Conservation (phyloP, 2,113 vertebrate genomes). For the Prolemur simus region DNA sequence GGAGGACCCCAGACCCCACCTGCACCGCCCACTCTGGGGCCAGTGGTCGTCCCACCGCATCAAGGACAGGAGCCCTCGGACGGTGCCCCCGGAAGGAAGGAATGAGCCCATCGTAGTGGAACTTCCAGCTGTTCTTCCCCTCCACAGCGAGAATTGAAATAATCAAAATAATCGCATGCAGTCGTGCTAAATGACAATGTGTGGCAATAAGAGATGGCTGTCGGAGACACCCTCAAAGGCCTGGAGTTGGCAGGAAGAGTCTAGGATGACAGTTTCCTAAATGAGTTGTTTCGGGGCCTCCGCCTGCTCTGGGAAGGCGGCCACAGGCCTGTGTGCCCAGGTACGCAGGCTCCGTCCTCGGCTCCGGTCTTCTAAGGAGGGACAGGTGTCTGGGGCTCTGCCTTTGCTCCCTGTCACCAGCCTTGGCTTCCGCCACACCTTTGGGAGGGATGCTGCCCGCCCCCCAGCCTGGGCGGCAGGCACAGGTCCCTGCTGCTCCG, state of each 20-base stretch:
- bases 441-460: neutral
- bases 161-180: neutral
- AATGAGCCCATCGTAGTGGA: neutral
- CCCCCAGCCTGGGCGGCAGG: constrained; percentile 38
- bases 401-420: accelerated
- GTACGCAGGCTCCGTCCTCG: accelerated
- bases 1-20: neutral
- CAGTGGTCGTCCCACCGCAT: accelerated
- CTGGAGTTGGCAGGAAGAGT: neutral
- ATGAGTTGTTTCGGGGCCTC: neutral
- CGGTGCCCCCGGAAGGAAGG: neutral
- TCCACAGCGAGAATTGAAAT: neutral
- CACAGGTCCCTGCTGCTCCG: neutral
- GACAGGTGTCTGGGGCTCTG: accelerated
- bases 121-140: neutral
- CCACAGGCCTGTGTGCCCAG: accelerated
- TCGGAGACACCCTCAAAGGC: neutral
- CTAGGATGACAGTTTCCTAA: neutral
- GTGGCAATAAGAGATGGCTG: neutral
- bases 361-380: neutral
- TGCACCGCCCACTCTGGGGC: accelerated
- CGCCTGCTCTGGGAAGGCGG: neutral
- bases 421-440: neutral
- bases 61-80: neutral
- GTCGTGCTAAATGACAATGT: neutral